These are phyloP conservation scores for Nasonia giraulti DNA, from an alignment of 1,140 invertebrate species.

Conservation along the genomic window DNA sequence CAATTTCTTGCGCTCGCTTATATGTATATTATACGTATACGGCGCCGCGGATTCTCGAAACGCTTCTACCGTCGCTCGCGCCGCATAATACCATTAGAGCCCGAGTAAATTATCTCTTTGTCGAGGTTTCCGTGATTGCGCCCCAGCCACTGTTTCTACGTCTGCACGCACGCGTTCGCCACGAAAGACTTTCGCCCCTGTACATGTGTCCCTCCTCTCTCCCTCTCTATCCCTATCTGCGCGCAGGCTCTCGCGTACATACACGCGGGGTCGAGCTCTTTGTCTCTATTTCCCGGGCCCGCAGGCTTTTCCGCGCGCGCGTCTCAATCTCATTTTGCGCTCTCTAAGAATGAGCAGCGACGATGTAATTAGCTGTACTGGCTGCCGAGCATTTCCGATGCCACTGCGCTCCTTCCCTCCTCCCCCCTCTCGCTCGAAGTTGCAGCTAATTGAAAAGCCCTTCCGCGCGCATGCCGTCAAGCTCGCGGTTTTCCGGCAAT, in stretches of 20 bases:
- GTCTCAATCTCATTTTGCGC: background rate
- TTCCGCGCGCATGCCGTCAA: background rate
- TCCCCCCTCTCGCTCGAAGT: background rate
- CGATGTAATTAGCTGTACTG: slow-evolving; percentile 2
- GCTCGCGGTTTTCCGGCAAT: background rate
- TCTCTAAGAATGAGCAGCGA: slow-evolving; percentile 13
- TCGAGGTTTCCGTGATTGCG: slow-evolving; percentile 55
- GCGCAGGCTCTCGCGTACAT: background rate
- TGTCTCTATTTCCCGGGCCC: background rate
- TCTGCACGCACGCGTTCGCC: background rate
- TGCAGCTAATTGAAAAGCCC: background rate
- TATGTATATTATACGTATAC: background rate
- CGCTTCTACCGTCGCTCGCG: slow-evolving; percentile 6
- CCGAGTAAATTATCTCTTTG: slow-evolving; percentile 60
- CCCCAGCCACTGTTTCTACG: background rate
- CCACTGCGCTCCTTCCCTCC: background rate
- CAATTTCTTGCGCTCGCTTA: slow-evolving; percentile 19
- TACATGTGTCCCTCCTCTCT: background rate
- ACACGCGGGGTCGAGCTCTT: background rate
- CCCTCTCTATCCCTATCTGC: background rate
- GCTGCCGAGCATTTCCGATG: background rate
- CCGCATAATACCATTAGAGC: slow-evolving; percentile 57
- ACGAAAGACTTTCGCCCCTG: background rate
- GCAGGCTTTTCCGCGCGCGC: background rate
- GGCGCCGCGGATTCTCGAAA: slow-evolving; percentile 14